These are phyloP conservation scores for Drosophila borealis DNA, from an alignment of 2,888 invertebrate species.

Conservation along the genomic window DNA sequence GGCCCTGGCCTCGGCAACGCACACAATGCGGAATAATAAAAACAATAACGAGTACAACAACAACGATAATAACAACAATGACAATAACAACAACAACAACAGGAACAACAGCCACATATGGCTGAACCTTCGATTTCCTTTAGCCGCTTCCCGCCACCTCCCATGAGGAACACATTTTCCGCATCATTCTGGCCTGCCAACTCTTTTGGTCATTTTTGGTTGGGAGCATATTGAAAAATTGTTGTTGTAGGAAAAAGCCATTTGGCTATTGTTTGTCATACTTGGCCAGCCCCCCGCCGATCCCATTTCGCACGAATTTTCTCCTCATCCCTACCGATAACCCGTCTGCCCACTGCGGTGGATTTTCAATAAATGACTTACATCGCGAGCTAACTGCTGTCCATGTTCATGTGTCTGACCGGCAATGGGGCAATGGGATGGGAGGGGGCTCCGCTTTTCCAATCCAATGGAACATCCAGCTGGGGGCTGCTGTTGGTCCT, in stretches of 20 bases:
- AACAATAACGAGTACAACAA: constrained; percentile 61
- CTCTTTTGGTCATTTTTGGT: constrained; percentile 68
- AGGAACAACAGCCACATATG: constrained; percentile 20
- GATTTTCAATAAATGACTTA: constrained; percentile 77
- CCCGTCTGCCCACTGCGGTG: constrained; percentile 37
- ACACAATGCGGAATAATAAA: constrained; percentile 67
- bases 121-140: constrained; percentile 3
- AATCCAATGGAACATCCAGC: constrained; percentile 11
- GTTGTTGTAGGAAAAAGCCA: constrained; percentile 75
- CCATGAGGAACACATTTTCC: constrained; percentile 22
- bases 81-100: constrained; percentile 22
- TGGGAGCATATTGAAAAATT: constrained; percentile 73
- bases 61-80: constrained; percentile 49
- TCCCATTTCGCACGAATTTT: constrained; percentile 6
- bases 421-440: neutral
- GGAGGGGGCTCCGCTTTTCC: neutral
- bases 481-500: constrained; percentile 9
- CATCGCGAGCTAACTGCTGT: constrained; percentile 57
- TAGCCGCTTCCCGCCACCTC: neutral
- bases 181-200: constrained; percentile 33
- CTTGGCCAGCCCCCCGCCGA: constrained; percentile 45
- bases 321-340: neutral
- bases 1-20: constrained; percentile 15
- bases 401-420: constrained; percentile 36
- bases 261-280: constrained; percentile 78